Percentiles rank a stretch among this genome's conserved stretches.
phyloP scores from a whole-genome alignment of 2,797 vertebrate species.

The Eidolon dupreanum region DNA sequence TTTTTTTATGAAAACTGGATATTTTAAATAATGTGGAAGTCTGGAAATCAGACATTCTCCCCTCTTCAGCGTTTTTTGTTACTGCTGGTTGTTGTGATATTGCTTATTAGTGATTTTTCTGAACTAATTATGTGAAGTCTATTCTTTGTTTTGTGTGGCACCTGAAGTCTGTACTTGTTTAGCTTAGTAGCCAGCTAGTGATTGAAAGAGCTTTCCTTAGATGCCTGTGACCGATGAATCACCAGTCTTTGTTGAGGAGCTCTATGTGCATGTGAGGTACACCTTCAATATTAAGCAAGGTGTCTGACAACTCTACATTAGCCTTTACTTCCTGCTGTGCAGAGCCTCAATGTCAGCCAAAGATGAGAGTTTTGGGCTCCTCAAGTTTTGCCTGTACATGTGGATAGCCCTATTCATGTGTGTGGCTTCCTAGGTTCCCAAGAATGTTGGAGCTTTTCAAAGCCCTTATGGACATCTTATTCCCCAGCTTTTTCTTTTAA shows the following conservation, averaged over 20 bases:
- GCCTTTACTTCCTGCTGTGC: neutral
- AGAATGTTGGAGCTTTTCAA: slow-evolving; percentile 1
- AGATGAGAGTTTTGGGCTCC: neutral
- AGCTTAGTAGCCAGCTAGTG: neutral
- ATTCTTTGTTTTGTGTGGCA: neutral
- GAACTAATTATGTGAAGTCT: neutral
- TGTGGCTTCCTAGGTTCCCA: neutral
- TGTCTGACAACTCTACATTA: neutral
- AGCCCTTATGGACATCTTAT: neutral
- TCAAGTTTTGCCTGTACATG: neutral
- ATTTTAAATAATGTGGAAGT: neutral
- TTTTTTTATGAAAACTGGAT: neutral
- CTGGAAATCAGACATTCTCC: neutral
- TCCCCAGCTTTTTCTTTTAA: neutral
- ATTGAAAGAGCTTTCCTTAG: neutral
- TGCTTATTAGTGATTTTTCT: neutral
- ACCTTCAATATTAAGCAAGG: neutral
- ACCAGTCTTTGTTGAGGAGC: neutral
- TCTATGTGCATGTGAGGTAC: neutral
- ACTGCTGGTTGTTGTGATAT: neutral
- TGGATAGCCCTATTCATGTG: neutral
- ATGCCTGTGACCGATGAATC: neutral
- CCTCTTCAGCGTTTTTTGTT: neutral
- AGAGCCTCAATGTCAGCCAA: neutral
- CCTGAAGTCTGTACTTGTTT: neutral